These are phyloP conservation scores for Zaprionus camerounensis DNA, from an alignment of 1,140 invertebrate genomes.

Conservation along the genomic window DNA sequence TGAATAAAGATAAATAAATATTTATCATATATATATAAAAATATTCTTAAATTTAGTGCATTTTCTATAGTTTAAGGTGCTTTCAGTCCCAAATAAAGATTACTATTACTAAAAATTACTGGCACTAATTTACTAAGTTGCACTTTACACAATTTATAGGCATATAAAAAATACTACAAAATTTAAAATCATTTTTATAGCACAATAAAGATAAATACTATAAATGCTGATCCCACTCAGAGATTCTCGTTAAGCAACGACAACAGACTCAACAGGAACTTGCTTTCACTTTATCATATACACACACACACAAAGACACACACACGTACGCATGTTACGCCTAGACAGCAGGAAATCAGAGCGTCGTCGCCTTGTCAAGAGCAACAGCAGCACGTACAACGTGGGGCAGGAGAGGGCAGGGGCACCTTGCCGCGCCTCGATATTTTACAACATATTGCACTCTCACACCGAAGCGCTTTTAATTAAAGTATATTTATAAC, in stretches of 20 bases:
- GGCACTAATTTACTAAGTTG: background rate
- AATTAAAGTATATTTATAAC: constrained; percentile 83
- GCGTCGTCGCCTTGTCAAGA: constrained; percentile 43
- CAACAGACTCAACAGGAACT: constrained; percentile 24
- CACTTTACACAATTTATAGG: background rate
- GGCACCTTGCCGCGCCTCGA: constrained; percentile 39
- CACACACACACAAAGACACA: background rate
- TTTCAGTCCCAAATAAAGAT: too few species aligned
- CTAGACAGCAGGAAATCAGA: constrained; percentile 64
- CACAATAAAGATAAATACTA: constrained; percentile 7
- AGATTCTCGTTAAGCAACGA: background rate
- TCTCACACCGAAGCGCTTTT: constrained; percentile 62
- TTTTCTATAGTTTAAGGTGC: too few species aligned
- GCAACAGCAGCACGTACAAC: constrained; percentile 53
- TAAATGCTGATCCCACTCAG: background rate
- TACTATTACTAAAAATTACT: too few species aligned
- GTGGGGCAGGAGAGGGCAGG: background rate
- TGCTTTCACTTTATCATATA: constrained; percentile 25
- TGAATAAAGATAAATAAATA: too few species aligned
- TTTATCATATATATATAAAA: too few species aligned
- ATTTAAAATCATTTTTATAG: constrained; percentile 1
- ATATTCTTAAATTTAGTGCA: too few species aligned
- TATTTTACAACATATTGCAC: constrained; percentile 79
- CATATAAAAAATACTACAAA: background rate
- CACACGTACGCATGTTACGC: constrained; percentile 8